Evolutionary conservation across 2,888 invertebrate genomes (phyloP).

Genomic region (Octonoba sinensis): DNA sequence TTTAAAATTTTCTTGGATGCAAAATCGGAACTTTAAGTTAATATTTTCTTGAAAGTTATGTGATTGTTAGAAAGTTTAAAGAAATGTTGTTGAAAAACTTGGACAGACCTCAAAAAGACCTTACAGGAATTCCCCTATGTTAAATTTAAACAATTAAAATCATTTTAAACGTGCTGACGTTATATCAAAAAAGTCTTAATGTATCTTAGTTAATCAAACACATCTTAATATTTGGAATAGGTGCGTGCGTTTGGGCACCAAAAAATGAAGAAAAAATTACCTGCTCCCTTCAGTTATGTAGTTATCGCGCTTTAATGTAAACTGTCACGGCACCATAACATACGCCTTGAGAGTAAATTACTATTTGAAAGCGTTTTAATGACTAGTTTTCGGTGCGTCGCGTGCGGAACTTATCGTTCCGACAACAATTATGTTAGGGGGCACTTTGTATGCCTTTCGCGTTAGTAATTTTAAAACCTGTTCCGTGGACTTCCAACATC

Average conservation of each 20-base stretch:
- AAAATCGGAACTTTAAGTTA: too few relatives aligned
- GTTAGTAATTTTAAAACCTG: too few relatives aligned
- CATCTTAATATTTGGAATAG: neutral
- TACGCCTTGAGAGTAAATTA: conserved; percentile 3
- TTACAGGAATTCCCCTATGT: too few relatives aligned
- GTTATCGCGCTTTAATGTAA: conserved; percentile 2
- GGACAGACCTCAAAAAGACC: too few relatives aligned
- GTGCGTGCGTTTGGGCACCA: neutral
- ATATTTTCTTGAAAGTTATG: too few relatives aligned
- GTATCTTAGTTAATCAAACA: neutral
- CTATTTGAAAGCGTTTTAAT: conserved; percentile 14
- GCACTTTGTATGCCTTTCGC: neutral
- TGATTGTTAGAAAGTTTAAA: too few relatives aligned
- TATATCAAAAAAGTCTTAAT: too few relatives aligned
- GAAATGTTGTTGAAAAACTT: too few relatives aligned
- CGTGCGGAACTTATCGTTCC: neutral
- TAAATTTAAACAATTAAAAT: too few relatives aligned
- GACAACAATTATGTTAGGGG: conserved; percentile 3
- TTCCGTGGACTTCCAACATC: too few relatives aligned
- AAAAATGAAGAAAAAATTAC: neutral
- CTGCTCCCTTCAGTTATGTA: conserved; percentile 1
- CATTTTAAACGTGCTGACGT: too few relatives aligned
- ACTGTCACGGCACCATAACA: conserved; percentile 2
- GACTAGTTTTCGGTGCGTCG: neutral
- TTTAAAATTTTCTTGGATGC: too few relatives aligned